These are phyloP conservation scores for Lacerta bilineata DNA, from an alignment of 2,797 vertebrate species.

Conservation along the genomic window DNA sequence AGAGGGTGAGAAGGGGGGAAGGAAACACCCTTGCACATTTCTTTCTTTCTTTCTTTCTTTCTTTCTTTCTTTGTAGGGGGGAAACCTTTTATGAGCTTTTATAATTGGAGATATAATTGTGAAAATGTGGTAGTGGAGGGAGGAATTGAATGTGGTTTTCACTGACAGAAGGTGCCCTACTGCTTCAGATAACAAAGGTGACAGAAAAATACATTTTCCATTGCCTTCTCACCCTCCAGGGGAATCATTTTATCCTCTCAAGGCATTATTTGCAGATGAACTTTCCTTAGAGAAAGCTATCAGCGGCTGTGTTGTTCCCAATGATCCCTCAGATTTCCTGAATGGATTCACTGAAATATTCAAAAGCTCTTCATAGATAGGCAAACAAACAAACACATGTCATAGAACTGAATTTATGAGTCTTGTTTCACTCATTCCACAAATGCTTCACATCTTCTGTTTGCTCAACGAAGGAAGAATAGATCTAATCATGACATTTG, in stretches of 20 bases:
- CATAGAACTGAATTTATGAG: constrained; percentile 28
- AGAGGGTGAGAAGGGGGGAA: background rate
- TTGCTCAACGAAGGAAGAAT: constrained; percentile 65
- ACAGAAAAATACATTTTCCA: background rate
- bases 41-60: no score
- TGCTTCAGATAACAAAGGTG: background rate
- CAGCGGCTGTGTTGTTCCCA: background rate
- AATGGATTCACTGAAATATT: constrained; percentile 1
- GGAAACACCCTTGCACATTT: background rate
- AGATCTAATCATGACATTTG: constrained; percentile 74
- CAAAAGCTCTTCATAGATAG: background rate
- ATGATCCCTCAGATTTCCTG: constrained; percentile 9
- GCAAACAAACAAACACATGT: constrained; percentile 12
- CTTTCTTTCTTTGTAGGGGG: no score
- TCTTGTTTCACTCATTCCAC: constrained; percentile 27
- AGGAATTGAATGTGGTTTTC: background rate
- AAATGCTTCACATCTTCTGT: constrained; percentile 58
- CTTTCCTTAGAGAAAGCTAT: constrained; percentile 1
- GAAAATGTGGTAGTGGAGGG: background rate
- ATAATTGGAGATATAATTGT: background rate
- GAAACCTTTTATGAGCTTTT: background rate
- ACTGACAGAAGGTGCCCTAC: background rate
- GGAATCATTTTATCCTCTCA: background rate
- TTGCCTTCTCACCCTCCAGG: background rate
- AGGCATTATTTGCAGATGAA: constrained; percentile 9